Conservation (phyloP, 2,113 vertebrate species). For the Oreochromis niloticus region DNA sequence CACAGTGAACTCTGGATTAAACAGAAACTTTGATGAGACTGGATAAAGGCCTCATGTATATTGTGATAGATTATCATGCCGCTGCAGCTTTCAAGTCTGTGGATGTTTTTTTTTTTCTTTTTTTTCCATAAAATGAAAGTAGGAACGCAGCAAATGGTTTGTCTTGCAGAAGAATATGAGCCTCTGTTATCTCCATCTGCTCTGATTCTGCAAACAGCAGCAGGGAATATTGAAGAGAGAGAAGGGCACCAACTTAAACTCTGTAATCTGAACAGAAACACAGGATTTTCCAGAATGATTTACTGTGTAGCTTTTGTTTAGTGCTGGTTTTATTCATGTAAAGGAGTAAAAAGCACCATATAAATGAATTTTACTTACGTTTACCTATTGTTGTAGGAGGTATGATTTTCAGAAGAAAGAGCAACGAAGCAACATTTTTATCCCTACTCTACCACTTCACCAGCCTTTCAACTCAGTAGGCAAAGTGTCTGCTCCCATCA, state of each 20-base stretch:
- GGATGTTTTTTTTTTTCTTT: neutral
- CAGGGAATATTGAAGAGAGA: neutral
- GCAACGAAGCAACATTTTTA: neutral
- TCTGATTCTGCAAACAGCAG: neutral
- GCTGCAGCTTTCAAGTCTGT: neutral
- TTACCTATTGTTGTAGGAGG: neutral
- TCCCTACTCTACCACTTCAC: neutral
- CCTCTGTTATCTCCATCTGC: neutral
- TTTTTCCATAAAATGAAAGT: neutral
- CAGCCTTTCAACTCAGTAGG: neutral
- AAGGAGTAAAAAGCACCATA: neutral
- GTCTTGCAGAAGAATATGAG: neutral
- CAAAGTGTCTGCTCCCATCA: neutral
- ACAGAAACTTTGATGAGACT: neutral
- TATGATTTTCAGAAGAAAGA: neutral
- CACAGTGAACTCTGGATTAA: neutral
- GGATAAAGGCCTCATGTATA: conserved; percentile 9
- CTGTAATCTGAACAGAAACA: neutral
- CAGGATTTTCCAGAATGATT: neutral
- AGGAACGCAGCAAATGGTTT: neutral
- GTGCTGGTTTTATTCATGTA: neutral
- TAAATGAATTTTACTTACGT: neutral
- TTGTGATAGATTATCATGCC: conserved; percentile 3
- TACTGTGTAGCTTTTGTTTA: neutral
- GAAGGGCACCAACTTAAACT: neutral